Percentiles rank a stretch among this genome's conserved stretches.
Evolutionary conservation across 2,888 invertebrate genomes (phyloP).

Genomic region (Hypselothyrea guttata): DNA sequence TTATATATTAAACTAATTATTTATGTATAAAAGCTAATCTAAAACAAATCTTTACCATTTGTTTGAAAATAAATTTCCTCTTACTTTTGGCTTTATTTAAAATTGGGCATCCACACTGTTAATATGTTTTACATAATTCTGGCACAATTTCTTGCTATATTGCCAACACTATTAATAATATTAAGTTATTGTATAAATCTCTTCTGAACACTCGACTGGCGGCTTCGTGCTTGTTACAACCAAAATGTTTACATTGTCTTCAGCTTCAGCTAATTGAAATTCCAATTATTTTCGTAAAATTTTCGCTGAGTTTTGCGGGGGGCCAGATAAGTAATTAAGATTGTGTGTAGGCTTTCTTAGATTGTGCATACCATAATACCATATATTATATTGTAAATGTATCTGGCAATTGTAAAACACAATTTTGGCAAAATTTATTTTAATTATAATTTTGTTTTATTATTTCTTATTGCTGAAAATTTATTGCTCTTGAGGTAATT

Average conservation of each 20-base stretch:
- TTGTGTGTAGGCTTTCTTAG: not conserved
- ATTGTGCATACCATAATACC: no score
- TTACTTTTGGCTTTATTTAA: no score
- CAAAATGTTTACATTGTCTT: constrained; percentile 51
- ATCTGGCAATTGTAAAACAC: not conserved
- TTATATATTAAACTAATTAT: no score
- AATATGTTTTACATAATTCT: no score
- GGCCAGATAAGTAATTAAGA: constrained; percentile 32
- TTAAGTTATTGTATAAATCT: no score
- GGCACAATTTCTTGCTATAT: no score
- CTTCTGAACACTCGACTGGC: constrained; percentile 11
- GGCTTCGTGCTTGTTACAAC: constrained; percentile 24
- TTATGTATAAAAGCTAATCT: no score
- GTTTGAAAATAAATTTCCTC: no score
- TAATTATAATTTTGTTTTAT: constrained; percentile 9
- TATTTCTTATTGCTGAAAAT: not conserved
- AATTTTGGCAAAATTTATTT: constrained; percentile 27
- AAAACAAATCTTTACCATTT: no score
- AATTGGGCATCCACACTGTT: no score
- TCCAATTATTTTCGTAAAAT: constrained; percentile 38
- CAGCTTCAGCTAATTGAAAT: constrained; percentile 59
- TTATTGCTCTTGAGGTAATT: constrained; percentile 15
- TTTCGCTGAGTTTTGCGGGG: constrained; percentile 1
- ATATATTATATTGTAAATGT: no score
- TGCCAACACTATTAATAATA: no score